These are phyloP conservation scores for Esox masquinongy DNA, from an alignment of 2,797 vertebrate species.

Conservation along the genomic window DNA sequence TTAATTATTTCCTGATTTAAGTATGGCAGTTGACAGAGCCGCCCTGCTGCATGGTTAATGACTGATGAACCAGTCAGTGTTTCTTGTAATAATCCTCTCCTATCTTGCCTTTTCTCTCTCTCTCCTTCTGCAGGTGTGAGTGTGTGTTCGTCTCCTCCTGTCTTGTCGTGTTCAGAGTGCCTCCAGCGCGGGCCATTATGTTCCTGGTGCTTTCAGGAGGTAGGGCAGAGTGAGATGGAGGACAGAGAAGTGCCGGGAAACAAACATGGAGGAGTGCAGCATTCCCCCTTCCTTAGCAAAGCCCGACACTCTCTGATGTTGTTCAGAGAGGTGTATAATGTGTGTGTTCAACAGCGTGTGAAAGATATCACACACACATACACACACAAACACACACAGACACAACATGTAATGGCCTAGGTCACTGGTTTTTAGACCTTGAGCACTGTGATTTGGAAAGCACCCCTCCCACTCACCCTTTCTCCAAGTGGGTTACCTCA, in stretches of 20 bases:
- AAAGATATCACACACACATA: too few relatives aligned
- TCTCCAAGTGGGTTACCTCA: background rate
- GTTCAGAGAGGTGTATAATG: conserved; percentile 60
- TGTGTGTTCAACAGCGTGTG: conserved; percentile 37
- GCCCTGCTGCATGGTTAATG: conserved; percentile 44
- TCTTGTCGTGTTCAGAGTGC: conserved; percentile 84
- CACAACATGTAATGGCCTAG: background rate
- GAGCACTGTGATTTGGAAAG: background rate
- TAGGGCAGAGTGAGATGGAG: conserved; percentile 49
- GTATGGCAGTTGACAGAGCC: background rate
- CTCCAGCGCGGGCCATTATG: conserved; percentile 89
- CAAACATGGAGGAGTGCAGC: background rate
- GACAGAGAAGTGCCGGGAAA: background rate
- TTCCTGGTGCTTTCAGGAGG: conserved; percentile 96
- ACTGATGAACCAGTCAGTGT: conserved; percentile 40
- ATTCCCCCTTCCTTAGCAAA: background rate
- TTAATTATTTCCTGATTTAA: background rate
- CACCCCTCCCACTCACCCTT: background rate
- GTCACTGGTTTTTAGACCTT: background rate
- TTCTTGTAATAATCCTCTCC: conserved; percentile 56
- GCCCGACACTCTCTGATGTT: background rate
- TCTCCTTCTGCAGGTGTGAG: conserved; percentile 76
- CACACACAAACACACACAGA: background rate
- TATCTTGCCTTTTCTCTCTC: background rate
- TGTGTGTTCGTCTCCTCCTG: conserved; percentile 79